These are phyloP conservation scores for Holocentrus rufus DNA, from an alignment of 2,797 vertebrate genomes.

Conservation along the genomic window DNA sequence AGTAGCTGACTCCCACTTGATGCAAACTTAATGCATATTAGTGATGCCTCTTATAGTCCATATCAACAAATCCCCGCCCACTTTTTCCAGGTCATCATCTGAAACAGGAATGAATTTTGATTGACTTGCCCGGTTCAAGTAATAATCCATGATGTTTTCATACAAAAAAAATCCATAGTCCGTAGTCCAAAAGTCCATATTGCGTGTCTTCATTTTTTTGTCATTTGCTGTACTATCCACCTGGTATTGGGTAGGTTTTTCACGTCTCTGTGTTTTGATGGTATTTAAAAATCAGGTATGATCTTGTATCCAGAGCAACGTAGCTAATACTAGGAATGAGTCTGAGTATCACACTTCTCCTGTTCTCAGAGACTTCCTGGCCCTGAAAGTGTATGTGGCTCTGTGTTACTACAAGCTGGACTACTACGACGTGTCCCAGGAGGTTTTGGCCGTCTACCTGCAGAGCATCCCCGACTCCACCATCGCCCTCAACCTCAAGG, in stretches of 20 bases:
- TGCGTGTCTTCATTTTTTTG: too few species aligned
- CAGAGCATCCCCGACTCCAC: slow-evolving; percentile 96
- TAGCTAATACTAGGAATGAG: background rate
- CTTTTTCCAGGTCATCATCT: background rate
- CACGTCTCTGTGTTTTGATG: too few species aligned
- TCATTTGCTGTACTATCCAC: too few species aligned
- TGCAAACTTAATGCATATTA: background rate
- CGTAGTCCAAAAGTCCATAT: too few species aligned
- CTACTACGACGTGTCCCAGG: slow-evolving; percentile 98
- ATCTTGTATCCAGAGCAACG: too few species aligned
- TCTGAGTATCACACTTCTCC: background rate
- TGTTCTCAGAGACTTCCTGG: slow-evolving; percentile 89
- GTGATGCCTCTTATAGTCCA: background rate
- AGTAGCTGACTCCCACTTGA: background rate
- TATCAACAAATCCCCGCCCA: background rate
- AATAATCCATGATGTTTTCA: background rate
- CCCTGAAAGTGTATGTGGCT: slow-evolving; percentile 97
- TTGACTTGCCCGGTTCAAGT: background rate
- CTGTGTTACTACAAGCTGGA: slow-evolving; percentile 99
- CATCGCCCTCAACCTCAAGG: slow-evolving; percentile 97
- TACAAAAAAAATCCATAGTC: too few species aligned
- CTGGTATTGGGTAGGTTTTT: too few species aligned
- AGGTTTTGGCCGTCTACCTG: slow-evolving; percentile 95
- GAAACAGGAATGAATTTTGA: background rate
- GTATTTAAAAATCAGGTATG: background rate